Evolutionary conservation across 2,113 vertebrate species (phyloP), one percentile per base, ranked within the genome.

Genomic region (Mobula hypostoma): DNA sequence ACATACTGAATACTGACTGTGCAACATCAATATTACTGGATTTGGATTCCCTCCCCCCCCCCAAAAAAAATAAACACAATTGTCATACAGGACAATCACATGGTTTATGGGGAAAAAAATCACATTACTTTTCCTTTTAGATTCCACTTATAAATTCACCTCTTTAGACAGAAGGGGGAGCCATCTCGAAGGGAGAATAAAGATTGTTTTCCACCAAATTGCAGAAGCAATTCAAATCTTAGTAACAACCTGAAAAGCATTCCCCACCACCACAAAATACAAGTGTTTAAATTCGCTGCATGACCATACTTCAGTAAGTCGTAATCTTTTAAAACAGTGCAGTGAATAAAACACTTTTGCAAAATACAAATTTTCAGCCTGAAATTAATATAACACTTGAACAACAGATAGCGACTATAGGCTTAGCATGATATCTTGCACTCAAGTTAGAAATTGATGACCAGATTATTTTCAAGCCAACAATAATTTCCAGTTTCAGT

Each of bases 111-210:
- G 3, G 1, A 48, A 48, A 48, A 48, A 48, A 48, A 48, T 48
- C 48, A 48, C 48, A 48, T 48, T 27, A 63, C 2, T 88, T n/a
- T 88, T 21, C 63, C 27, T 19, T n/a, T 29, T 91, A n/a, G n/a
- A 19, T 32, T 91, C 14, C n/a, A 48, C 48, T 68, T 36, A 36
- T 21, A n/a, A 70, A 7, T 68, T 91, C n/a, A 40, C n/a, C 2
- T 24, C 36, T 32, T 48, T 29, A 9, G 68, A 72, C 91, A 93
- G 91, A 56, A 93, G 91, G 12, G 66, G 91, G 91, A 76, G 91
- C 70, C 74, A 56, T 11, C 32, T 70, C 14, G 5, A 29, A 56
- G 19, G 19, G 15, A 24, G 8, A 4, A 48, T 29, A 93, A 74
- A 74, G 19, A 93, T 74, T 91, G n/a, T 14, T 19, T 21, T 40